These are phyloP conservation scores for Temnothorax longispinosus DNA, from an alignment of 1,140 invertebrate genomes.

Conservation along the genomic window DNA sequence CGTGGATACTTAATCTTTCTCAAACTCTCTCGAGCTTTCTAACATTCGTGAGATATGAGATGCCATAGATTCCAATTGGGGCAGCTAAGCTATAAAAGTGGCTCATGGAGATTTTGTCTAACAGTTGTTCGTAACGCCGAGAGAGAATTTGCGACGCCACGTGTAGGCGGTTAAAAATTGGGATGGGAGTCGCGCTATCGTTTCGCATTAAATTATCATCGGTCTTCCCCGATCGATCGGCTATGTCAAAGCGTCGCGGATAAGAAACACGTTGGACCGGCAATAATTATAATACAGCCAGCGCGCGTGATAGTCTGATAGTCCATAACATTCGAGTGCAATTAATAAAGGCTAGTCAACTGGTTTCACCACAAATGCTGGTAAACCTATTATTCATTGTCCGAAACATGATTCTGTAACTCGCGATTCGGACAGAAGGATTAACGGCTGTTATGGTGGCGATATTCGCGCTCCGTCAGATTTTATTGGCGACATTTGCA, in stretches of 20 bases:
- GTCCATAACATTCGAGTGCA: constrained; percentile 16
- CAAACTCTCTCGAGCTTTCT: background rate
- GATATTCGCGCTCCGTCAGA: constrained; percentile 28
- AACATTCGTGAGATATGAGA: constrained; percentile 12
- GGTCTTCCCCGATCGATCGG: constrained; percentile 39
- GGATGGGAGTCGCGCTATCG: background rate
- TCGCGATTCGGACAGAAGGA: constrained; percentile 41
- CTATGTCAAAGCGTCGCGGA: background rate
- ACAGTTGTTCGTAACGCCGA: background rate
- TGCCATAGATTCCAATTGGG: background rate
- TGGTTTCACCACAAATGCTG: constrained; percentile 56
- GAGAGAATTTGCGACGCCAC: background rate
- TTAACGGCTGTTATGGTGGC: constrained; percentile 35
- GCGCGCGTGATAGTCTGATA: background rate
- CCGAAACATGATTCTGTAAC: constrained; percentile 13
- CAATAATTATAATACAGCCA: constrained; percentile 48
- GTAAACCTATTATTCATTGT: constrained; percentile 65
- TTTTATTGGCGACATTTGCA: constrained; percentile 59
- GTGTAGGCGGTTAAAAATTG: constrained; percentile 56
- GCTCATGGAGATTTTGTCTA: constrained; percentile 3
- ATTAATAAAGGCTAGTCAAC: constrained; percentile 53
- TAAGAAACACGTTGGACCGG: constrained; percentile 15
- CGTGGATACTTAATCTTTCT: background rate
- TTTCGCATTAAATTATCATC: constrained; percentile 65
- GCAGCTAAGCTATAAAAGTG: background rate